These are phyloP conservation scores for Drosophila ustulata DNA, from an alignment of 2,888 invertebrate species.

Conservation along the genomic window DNA sequence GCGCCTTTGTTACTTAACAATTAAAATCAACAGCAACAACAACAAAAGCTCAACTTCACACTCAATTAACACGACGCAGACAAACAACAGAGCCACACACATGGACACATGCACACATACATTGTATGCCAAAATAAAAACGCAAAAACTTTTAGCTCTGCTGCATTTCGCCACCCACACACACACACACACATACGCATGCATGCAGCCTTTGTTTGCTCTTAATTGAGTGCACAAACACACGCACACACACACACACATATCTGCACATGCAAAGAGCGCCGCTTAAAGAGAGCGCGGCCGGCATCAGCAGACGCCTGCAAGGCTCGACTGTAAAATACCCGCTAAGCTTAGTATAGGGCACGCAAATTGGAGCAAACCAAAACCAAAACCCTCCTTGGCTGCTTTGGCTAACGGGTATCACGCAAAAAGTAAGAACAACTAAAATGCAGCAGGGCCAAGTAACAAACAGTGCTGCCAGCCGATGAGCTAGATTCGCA, in stretches of 20 bases:
- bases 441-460: constrained; percentile 27
- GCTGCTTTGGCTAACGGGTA: not conserved
- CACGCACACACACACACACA: constrained; percentile 22
- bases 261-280: constrained; percentile 13
- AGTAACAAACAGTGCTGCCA: too few species aligned
- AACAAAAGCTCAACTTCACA: constrained; percentile 75
- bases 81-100: constrained; percentile 51
- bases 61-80: constrained; percentile 76
- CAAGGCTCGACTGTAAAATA: constrained; percentile 23
- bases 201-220: constrained; percentile 68
- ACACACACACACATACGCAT: constrained; percentile 22
- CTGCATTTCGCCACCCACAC: constrained; percentile 41
- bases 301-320: constrained; percentile 48
- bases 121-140: constrained; percentile 37
- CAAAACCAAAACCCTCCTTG: not conserved
- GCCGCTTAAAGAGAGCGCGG: constrained; percentile 13
- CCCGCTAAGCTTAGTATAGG: not conserved
- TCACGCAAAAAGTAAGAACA: constrained; percentile 24
- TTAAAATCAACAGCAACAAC: constrained; percentile 71
- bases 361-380: too few species aligned
- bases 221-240: constrained; percentile 74
- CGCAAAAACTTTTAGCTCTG: constrained; percentile 52
- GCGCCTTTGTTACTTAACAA: constrained; percentile 79
- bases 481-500: too few species aligned
- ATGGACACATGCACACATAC: constrained; percentile 12